A percentile compares a stretch with the other conserved stretches of the same genome.
Evolutionary conservation across 2,888 invertebrate genomes (phyloP).

Genomic region (Ecliptopera silaceata): DNA sequence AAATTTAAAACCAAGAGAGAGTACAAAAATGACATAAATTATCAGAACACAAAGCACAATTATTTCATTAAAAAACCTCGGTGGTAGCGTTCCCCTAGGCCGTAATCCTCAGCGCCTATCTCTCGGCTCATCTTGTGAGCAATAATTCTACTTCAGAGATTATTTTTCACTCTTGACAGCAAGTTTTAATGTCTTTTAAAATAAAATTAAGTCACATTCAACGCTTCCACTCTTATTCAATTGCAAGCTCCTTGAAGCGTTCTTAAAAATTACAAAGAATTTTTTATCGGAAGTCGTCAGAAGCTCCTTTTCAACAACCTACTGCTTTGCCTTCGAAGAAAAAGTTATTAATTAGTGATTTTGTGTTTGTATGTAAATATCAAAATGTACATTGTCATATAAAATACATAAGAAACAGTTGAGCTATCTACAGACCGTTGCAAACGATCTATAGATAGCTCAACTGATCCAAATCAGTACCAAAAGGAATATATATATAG

Average conservation of each 20-base stretch:
- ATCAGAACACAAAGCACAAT: slow-evolving; percentile 23
- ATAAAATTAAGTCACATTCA: slow-evolving; percentile 68
- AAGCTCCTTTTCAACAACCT: background rate
- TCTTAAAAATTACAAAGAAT: slow-evolving; percentile 33
- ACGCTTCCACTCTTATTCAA: slow-evolving; percentile 47
- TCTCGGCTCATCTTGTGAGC: slow-evolving; percentile 72
- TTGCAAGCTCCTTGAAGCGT: slow-evolving; percentile 42
- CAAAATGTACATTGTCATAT: too few relatives aligned
- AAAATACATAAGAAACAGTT: too few relatives aligned
- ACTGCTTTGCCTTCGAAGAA: background rate
- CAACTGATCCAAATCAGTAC: too few relatives aligned
- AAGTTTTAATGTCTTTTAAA: slow-evolving; percentile 78
- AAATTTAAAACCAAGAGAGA: background rate
- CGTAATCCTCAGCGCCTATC: slow-evolving; percentile 65
- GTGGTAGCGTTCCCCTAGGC: slow-evolving; percentile 27
- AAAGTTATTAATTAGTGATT: too few relatives aligned
- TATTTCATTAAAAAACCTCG: slow-evolving; percentile 25
- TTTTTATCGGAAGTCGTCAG: slow-evolving; percentile 2
- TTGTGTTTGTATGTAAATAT: too few relatives aligned
- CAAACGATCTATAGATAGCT: too few relatives aligned
- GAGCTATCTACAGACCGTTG: too few relatives aligned
- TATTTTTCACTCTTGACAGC: slow-evolving; percentile 78
- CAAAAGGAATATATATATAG: too few relatives aligned
- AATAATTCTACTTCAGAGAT: slow-evolving; percentile 74
- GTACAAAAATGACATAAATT: slow-evolving; percentile 1